Base-by-base conservation (phyloP, 2,888 invertebrate genomes). In the Craniophora ligustri region DNA sequence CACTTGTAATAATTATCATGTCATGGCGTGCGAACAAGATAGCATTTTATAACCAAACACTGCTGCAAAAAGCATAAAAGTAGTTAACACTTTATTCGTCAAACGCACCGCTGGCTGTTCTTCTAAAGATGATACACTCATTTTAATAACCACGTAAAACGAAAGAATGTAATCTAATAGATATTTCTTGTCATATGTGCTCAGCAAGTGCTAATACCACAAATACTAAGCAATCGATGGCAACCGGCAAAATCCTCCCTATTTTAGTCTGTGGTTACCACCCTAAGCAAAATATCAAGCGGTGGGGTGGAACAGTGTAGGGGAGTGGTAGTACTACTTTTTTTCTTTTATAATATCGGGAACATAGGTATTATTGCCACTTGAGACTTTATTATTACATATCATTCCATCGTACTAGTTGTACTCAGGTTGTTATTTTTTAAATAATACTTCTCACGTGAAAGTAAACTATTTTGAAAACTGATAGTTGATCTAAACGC, bases 171-270 rank as follows among this genome's bases (percentile, higher is more conserved):
- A 46, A 45, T 51, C 36, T 35, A 18, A 47, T 38, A 50, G 55
- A 34, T 55, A 39, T 54, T 53, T 61, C 50, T 56, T 19, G 45
- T 56, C 54, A 64, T 59, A 53, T 64, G 61, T 60, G 61, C 46
- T 50, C 21, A 31, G 48, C 23, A 18, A 31, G 34, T 47, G 58
- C 50, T 56, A 44, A n/a, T 26, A 26, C 4, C n/a, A n/a, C n/a
- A n/a, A n/a, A n/a, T n/a, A n/a, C n/a, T n/a, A n/a, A n/a, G 39
- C 50, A 72, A 73, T 73, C 74, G 74, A 73, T 73, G 63, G 32
- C 44, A 58, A 54, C 59, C 64, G 69, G 61, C 63, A 48, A 61
- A 67, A 64, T 58, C 47, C 69, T 16, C 61, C 74, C 56, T 54
- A 36, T 59, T 61, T 26, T 64, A 66, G 72, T 69, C 74, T 72